Evolutionary conservation across 2,888 invertebrate genomes (phyloP).

Genomic region (Biston betularia): DNA sequence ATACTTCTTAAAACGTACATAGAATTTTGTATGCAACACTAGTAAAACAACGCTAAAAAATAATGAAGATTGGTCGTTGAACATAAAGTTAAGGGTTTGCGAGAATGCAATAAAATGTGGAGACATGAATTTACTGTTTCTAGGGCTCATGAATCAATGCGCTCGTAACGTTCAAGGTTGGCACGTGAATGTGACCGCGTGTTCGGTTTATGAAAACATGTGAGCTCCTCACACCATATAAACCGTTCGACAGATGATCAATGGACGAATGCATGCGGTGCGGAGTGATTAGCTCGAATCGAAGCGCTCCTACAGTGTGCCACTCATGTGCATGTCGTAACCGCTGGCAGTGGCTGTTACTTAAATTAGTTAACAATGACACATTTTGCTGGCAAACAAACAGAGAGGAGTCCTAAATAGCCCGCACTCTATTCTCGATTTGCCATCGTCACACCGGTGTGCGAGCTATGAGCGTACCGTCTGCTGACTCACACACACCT

Average conservation of each 20-base stretch:
- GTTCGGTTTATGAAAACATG: conserved; percentile 29
- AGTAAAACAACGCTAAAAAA: conserved; percentile 24
- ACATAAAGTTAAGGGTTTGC: conserved; percentile 49
- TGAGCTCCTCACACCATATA: conserved; percentile 25
- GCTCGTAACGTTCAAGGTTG: conserved; percentile 59
- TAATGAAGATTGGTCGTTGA: conserved; percentile 41
- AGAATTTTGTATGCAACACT: conserved; percentile 16
- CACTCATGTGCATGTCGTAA: conserved; percentile 74
- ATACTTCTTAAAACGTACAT: background rate
- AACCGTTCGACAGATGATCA: conserved; percentile 41
- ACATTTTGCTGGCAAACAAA: conserved; percentile 86
- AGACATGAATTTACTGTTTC: conserved; percentile 62
- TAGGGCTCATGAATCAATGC: conserved; percentile 65
- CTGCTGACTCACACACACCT: conserved; percentile 82
- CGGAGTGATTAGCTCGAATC: conserved; percentile 59
- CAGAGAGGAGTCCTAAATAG: conserved; percentile 83
- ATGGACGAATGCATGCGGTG: conserved; percentile 24
- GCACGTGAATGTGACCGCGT: conserved; percentile 43
- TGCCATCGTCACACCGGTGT: conserved; percentile 80
- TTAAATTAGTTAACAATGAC: conserved; percentile 87
- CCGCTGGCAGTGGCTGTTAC: conserved; percentile 82
- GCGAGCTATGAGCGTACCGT: conserved; percentile 63
- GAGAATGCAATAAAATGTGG: conserved; percentile 61
- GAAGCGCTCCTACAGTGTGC: conserved; percentile 55
- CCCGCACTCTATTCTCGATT: conserved; percentile 81